Evolutionary conservation across 92 coral and sea anemone species (phyloP).

Genomic region (Hydrozoanthus gracilis): DNA sequence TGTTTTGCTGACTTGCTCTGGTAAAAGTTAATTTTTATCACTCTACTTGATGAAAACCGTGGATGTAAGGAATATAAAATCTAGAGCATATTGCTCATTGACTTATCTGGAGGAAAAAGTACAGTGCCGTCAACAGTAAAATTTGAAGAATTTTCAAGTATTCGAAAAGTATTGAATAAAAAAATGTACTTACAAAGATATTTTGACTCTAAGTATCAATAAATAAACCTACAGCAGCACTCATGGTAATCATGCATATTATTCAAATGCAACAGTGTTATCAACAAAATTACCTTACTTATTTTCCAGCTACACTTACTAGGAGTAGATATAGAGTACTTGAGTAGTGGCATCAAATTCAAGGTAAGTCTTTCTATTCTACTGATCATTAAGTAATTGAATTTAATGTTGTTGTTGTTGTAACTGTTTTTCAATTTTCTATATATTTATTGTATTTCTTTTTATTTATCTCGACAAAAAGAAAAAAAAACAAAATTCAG

Average conservation of each 20-base stretch:
- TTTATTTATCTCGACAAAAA: background rate
- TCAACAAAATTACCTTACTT: too few relatives aligned
- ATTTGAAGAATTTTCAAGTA: conserved; percentile 9
- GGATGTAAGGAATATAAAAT: conserved; percentile 2
- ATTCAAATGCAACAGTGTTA: too few relatives aligned
- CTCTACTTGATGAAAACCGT: background rate
- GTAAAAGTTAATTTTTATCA: too few relatives aligned
- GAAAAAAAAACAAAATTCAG: too few relatives aligned
- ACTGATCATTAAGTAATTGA: too few relatives aligned
- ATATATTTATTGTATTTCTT: conserved; percentile 6
- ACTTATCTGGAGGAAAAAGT: conserved; percentile 4
- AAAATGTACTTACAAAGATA: background rate
- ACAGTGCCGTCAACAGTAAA: background rate
- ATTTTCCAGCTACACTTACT: too few relatives aligned
- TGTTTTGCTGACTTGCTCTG: too few relatives aligned
- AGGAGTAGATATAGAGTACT: too few relatives aligned
- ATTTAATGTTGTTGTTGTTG: too few relatives aligned
- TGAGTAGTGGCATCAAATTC: too few relatives aligned
- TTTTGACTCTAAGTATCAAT: conserved; percentile 7
- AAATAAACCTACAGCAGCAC: conserved; percentile 17
- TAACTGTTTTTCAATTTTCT: too few relatives aligned
- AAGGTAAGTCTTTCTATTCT: too few relatives aligned
- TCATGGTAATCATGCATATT: background rate
- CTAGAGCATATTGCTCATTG: conserved; percentile 4
- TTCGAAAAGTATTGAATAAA: background rate